Percentiles rank a stretch among this genome's conserved stretches.
Evolutionary conservation across 2,797 vertebrate genomes (phyloP).

Genomic region (Meda fulgida): DNA sequence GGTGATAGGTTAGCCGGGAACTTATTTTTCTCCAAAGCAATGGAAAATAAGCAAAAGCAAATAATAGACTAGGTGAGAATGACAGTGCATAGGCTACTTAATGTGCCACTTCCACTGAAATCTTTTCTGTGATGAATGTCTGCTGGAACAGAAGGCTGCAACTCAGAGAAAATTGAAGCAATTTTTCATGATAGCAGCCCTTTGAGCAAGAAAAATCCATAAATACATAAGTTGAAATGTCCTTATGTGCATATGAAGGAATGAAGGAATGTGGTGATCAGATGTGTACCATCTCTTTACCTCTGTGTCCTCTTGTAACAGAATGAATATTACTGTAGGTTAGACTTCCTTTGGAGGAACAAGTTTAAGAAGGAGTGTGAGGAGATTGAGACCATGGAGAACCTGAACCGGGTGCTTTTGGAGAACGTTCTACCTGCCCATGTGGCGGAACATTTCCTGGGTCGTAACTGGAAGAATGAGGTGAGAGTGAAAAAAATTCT

Average conservation of each 20-base stretch:
- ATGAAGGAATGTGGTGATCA: constrained; percentile 50
- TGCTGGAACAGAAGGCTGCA: constrained; percentile 15
- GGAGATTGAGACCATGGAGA: constrained; percentile 99
- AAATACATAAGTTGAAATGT: constrained; percentile 31
- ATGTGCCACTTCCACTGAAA: constrained; percentile 20
- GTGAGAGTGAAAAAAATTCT: constrained; percentile 68
- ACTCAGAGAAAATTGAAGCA: constrained; percentile 23
- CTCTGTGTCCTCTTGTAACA: constrained; percentile 91
- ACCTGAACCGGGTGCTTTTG: constrained; percentile 94
- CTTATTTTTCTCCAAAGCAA: constrained; percentile 26
- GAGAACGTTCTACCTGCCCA: constrained; percentile 96
- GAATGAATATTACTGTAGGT: constrained; percentile 91
- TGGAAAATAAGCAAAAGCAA: constrained; percentile 12
- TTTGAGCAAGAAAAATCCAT: constrained; percentile 17
- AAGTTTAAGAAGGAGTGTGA: constrained; percentile 99
- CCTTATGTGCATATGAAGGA: constrained; percentile 39
- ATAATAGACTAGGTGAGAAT: neutral
- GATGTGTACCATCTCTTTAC: constrained; percentile 90
- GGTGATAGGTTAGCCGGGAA: constrained; percentile 5
- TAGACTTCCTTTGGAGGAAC: constrained; percentile 99
- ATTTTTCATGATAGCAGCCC: constrained; percentile 16
- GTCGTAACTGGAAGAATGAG: constrained; percentile 96
- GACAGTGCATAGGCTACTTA: neutral
- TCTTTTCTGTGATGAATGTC: constrained; percentile 28
- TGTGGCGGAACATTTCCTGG: constrained; percentile 95